phyloP scores from a whole-genome alignment of 2,888 invertebrate genomes.

The Andricus quercusramuli region DNA sequence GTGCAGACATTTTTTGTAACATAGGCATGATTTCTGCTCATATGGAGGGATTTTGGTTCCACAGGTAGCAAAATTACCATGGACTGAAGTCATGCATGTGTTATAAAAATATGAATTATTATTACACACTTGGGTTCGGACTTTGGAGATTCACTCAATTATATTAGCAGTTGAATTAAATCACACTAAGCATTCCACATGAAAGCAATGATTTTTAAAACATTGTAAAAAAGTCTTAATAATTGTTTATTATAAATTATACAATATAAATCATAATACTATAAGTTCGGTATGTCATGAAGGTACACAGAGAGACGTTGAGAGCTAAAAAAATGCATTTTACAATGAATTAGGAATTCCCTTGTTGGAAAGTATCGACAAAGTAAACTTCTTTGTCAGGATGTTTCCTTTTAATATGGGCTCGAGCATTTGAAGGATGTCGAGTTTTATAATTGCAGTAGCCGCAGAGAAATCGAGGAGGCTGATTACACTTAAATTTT shows the following conservation, averaged over 20 bases:
- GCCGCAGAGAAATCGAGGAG: constrained; percentile 67
- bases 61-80: too few relatives aligned
- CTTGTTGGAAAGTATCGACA: constrained; percentile 46
- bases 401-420: constrained; percentile 71
- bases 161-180: background rate
- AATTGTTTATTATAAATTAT: background rate
- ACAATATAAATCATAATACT: background rate
- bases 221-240: background rate
- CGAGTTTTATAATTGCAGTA: constrained; percentile 71
- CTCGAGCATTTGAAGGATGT: constrained; percentile 71
- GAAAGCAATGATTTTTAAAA: background rate
- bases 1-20: too few relatives aligned
- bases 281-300: background rate
- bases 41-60: too few relatives aligned
- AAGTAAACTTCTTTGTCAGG: constrained; percentile 61
- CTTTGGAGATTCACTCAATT: background rate
- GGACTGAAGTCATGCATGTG: too few relatives aligned
- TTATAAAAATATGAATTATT: background rate
- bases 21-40: too few relatives aligned
- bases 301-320: background rate
- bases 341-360: background rate
- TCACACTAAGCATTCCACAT: background rate
- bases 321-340: background rate
- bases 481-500: constrained; percentile 68
- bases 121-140: background rate